Base-by-base conservation (phyloP, 2,113 vertebrate genomes). In the Tragelaphus scriptus region DNA sequence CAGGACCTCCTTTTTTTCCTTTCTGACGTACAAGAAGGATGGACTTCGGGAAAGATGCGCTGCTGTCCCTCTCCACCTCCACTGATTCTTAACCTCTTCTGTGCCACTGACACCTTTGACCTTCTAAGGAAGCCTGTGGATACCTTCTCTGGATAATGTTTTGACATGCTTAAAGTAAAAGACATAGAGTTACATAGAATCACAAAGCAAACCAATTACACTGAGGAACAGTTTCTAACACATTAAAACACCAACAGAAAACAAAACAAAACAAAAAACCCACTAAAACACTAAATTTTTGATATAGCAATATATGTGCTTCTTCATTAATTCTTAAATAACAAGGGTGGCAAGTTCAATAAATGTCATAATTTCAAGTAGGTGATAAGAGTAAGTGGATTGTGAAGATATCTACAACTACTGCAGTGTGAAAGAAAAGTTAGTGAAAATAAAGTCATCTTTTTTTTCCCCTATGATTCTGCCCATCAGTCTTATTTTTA, bases 111-210 rank as follows among this genome's bases (percentile, higher is more conserved):
- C 0, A 7, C 55, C 25, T 58, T 68, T 40, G 26, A 19, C 25
- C 30, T 59, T 44, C 44, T 58, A 81, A 49, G 5, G 15, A 26
- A 93, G 6, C 8, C 40, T 85, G 23, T 10, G 8, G 68, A 49
- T 10, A 14, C n/a, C 8, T 90, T 94, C 47, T 44, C 63, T 55
- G 14, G 51, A 61, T 32, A 26, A 65, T 77, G 49, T 77, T 97
- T 96, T 93, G 28, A 40, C 59, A 89, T 87, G 17, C 36, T 92
- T 96, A 80, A 97, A 87, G 84, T 81, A 47, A 93, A 95, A 84
- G 51, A 26, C 5, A 40, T 7, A 82, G 14, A 25, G 68, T 89
- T 75, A 36, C 14, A 58, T 0, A 90, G 23, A 96, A 81, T 95
- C 44, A 32, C 80, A 92, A 53, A 85, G 80, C 53, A 85, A 96